Base-by-base conservation (phyloP, 2,113 vertebrate genomes). In the Malurus cyaneus region DNA sequence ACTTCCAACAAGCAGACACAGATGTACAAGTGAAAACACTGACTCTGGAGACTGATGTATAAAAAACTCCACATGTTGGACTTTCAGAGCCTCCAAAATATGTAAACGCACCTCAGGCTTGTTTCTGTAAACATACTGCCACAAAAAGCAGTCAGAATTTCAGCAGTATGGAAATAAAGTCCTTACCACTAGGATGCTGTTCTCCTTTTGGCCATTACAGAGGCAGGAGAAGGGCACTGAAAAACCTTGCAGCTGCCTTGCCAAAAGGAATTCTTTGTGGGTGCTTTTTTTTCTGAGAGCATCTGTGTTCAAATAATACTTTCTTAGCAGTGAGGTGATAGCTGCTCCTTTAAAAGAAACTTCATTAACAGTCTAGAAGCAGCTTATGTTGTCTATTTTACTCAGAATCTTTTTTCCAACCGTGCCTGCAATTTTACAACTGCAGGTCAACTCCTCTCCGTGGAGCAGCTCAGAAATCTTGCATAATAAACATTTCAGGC, bases 281-380 rank as follows among this genome's bases (percentile, higher is more conserved):
- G 2, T 36, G 10, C 91, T 77, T 52, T 91, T 93, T 85, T 65
- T 88, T 74, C 87, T 13, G 44, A 80, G 84, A 95, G 70, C 25
- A 78, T 84, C 79, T 50, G 60, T 84, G 29, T 67, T 59, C 49
- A 92, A 94, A 79, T 42, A 95, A 56, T 46, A 61, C 73, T 71
- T 96, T 94, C 91, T 93, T 92, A 85, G 94, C 95, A 97, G 74
- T 14, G 49, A 88, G 85, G 61, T 47, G 24, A 59, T n/a, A 93
- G 79, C 17, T 93, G 86, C 46, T 96, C 67, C 89, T 83, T 42
- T 44, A 89, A 86, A 86, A 70, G 6, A 59, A 42, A n/a, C 34
- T 47, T 34, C 31, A 47, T 28, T 86, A 31, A 24, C 12, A 73
- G 12, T 24, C 64, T 77, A 71, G 56, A 91, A 79, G 64, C 47